Evolutionary conservation across 2,113 vertebrate genomes (phyloP).

Genomic region (Psittacus erithacus): DNA sequence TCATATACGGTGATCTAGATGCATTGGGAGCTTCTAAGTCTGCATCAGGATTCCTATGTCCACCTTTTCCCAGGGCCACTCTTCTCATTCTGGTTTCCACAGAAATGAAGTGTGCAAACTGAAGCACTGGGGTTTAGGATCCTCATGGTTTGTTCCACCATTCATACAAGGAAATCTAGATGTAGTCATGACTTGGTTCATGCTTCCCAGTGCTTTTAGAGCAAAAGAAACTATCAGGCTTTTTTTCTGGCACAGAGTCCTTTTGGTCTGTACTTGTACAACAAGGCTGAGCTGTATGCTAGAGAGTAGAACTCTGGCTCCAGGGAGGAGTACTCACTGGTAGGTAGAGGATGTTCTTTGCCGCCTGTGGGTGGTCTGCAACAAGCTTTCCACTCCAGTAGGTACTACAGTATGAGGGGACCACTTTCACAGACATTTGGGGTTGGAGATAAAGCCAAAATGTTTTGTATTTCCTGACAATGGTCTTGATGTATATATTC

Average conservation of each 20-base stretch:
- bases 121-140: neutral
- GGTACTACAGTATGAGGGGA: neutral
- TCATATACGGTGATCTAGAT: neutral
- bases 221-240: neutral
- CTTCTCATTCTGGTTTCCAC: neutral
- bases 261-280: neutral
- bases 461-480: neutral
- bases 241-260: neutral
- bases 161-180: neutral
- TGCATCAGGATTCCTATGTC: neutral
- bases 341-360: neutral
- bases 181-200: neutral
- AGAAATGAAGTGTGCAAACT: neutral
- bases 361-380: accelerated
- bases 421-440: neutral
- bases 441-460: neutral
- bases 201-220: neutral
- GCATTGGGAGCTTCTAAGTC: neutral
- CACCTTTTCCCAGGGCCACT: neutral
- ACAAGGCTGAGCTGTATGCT: neutral
- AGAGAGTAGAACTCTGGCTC: neutral
- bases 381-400: neutral
- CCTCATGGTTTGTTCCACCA: neutral
- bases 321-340: neutral
- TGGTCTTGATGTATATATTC: neutral